Conservation (phyloP, 2,888 invertebrate species). For the Pegoplata infirma region DNA sequence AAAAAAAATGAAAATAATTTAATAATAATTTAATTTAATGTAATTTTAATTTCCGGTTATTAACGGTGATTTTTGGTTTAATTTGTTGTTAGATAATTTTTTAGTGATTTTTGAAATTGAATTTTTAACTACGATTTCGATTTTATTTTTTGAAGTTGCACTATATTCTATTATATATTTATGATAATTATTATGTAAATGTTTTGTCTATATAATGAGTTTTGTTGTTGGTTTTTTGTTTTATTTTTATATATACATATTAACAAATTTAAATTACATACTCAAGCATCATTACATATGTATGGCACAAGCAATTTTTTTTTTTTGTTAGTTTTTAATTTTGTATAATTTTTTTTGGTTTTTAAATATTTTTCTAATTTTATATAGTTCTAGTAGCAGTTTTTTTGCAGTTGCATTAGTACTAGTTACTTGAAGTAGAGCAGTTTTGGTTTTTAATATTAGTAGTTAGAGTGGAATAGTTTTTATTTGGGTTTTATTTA, state of each 20-base stretch:
- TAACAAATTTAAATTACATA: slow-evolving; percentile 41
- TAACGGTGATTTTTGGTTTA: slow-evolving; percentile 25
- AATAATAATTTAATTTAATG: not conserved
- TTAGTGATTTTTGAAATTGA: not conserved
- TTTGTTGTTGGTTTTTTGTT: no score
- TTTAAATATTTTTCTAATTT: not conserved
- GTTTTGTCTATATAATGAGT: no score
- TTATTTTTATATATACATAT: slow-evolving; percentile 3
- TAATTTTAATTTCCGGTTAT: slow-evolving; percentile 3
- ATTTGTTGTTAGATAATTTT: not conserved
- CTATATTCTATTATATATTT: not conserved
- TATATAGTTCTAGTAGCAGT: not conserved
- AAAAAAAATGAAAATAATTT: not conserved
- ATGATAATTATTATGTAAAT: not conserved
- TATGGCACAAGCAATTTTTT: not conserved
- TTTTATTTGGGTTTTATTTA: slow-evolving; percentile 51
- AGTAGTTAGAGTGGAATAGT: not conserved
- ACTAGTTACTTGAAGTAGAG: slow-evolving; percentile 26
- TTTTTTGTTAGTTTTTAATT: not conserved
- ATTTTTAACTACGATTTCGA: slow-evolving; percentile 7
- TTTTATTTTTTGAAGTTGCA: slow-evolving; percentile 2
- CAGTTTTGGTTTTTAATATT: no score
- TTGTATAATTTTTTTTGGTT: slow-evolving; percentile 13
- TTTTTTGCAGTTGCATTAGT: not conserved
- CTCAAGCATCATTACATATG: slow-evolving; percentile 42